phyloP scores from a whole-genome alignment of 2,888 invertebrate species.

The Bhutanitis thaidina region DNA sequence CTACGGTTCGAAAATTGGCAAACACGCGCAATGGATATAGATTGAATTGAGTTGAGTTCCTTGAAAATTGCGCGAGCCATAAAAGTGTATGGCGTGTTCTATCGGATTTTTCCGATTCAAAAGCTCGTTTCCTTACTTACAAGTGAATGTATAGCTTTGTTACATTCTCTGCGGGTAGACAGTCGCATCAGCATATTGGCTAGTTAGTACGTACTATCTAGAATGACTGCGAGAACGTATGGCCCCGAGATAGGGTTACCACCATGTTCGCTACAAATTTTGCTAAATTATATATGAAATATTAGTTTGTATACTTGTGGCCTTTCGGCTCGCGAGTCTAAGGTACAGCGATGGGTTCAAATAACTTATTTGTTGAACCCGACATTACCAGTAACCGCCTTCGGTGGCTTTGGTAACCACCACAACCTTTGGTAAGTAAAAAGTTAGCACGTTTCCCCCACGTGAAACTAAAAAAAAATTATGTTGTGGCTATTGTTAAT shows the following conservation, averaged over 20 bases:
- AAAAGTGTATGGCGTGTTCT: slow-evolving; percentile 52
- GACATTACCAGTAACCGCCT: too few relatives aligned
- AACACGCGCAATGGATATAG: slow-evolving; percentile 12
- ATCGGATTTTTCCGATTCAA: slow-evolving; percentile 51
- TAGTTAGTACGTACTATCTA: slow-evolving; percentile 45
- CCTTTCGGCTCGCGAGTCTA: too few relatives aligned
- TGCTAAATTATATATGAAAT: too few relatives aligned
- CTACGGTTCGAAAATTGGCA: slow-evolving; percentile 11
- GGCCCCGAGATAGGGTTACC: slow-evolving; percentile 26
- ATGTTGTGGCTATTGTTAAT: too few relatives aligned
- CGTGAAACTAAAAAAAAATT: too few relatives aligned
- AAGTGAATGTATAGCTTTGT: slow-evolving; percentile 22
- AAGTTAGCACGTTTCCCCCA: too few relatives aligned
- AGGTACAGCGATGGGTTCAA: too few relatives aligned
- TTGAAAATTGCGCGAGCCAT: slow-evolving; percentile 41
- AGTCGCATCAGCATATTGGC: slow-evolving; percentile 55
- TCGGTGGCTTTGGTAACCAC: too few relatives aligned
- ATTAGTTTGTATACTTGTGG: too few relatives aligned
- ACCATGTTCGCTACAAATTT: slow-evolving; percentile 3
- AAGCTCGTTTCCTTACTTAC: slow-evolving; percentile 28
- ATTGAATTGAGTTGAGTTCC: slow-evolving; percentile 33
- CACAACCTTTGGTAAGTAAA: too few relatives aligned
- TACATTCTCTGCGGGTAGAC: slow-evolving; percentile 35
- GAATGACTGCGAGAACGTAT: slow-evolving; percentile 37
- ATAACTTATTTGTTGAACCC: too few relatives aligned